Evolutionary conservation across 2,888 invertebrate genomes (phyloP), one percentile per base, ranked within the genome.

Genomic region (Galerucella calmariensis): DNA sequence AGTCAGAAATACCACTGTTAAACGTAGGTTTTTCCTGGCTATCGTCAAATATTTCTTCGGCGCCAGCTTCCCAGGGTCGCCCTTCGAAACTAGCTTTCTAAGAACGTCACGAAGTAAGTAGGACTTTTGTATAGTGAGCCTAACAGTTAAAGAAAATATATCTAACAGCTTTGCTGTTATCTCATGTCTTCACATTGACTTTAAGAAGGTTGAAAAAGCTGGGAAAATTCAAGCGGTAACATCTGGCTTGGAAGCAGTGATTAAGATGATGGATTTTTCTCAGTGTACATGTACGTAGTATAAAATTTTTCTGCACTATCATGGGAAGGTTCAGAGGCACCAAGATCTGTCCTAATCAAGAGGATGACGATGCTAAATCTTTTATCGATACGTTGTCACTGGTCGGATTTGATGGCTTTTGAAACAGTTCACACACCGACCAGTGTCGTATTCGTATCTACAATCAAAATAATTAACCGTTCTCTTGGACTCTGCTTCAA

Each of bases 311-410:
- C 79, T 86, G 86, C 85, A 82, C 81, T 82, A 85, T 87, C 87
- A 86, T 86, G 84, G 84, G 82, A 84, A 85, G 85, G 85, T 84
- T 84, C 85, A 83, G 84, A 86, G 85, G 83, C 84, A 84, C 78
- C 75, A 81, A 83, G 83, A 86, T 87, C 84, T 85, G 83, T 85
- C 86, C 86, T 87, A 87, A 87, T 87, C 87, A 87, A 87, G 85
- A 82, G 81, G 85, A 87, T 87, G 87, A 87, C 87, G 83, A 73
- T 72, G 83, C 82, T 82, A 79, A 85, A 79, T 83, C 82, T 79
- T 80, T 83, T 82, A 79, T 83, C 85, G 79, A 79, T 81, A 84
- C 85, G 85, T 87, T 87, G 87, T 87, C 87, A 87, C 85, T 86
- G 85, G 82, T 83, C 78, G 75, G 72, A 73, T 77, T 74, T 75